Percentiles rank a stretch among this genome's conserved stretches.
Evolutionary conservation across 2,797 vertebrate genomes (phyloP).

Genomic region (Cynodonichthys magdalenae): DNA sequence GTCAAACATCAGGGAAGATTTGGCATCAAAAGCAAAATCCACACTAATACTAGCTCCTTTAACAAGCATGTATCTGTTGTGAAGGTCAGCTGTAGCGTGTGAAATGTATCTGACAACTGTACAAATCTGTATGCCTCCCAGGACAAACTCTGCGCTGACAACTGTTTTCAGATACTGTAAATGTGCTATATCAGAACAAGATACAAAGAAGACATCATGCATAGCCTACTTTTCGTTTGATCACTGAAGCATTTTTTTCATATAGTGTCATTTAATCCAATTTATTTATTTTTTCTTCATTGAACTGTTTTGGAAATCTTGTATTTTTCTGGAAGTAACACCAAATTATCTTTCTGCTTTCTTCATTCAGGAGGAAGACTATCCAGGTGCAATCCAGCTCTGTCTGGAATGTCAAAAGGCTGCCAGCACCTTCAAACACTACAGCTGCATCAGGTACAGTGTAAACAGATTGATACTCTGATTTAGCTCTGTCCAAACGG

Average conservation of each 20-base stretch:
- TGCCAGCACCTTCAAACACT: constrained; percentile 99
- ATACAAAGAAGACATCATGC: neutral
- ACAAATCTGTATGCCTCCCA: neutral
- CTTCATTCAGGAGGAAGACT: constrained; percentile 93
- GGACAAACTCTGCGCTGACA: neutral
- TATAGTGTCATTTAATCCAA: neutral
- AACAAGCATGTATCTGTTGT: constrained; percentile 16
- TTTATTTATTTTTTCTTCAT: neutral
- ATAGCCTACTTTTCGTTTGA: neutral
- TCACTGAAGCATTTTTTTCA: neutral
- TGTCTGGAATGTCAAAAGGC: constrained; percentile 98
- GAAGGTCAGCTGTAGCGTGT: constrained; percentile 28
- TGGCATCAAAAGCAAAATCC: constrained; percentile 21
- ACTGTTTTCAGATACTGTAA: neutral
- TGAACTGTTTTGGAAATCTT: neutral
- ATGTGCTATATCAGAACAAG: constrained; percentile 7
- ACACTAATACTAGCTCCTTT: constrained; percentile 12
- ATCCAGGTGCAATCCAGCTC: constrained; percentile 96
- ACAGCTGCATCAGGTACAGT: constrained; percentile 96
- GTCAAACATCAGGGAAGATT: constrained; percentile 37
- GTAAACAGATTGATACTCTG: constrained; percentile 28
- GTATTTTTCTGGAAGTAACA: neutral
- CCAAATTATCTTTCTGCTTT: constrained; percentile 13
- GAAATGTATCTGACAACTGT: constrained; percentile 14
- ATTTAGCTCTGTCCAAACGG: constrained; percentile 9